These are phyloP conservation scores for Plusia festucae DNA, from an alignment of 2,888 invertebrate species.

Conservation along the genomic window DNA sequence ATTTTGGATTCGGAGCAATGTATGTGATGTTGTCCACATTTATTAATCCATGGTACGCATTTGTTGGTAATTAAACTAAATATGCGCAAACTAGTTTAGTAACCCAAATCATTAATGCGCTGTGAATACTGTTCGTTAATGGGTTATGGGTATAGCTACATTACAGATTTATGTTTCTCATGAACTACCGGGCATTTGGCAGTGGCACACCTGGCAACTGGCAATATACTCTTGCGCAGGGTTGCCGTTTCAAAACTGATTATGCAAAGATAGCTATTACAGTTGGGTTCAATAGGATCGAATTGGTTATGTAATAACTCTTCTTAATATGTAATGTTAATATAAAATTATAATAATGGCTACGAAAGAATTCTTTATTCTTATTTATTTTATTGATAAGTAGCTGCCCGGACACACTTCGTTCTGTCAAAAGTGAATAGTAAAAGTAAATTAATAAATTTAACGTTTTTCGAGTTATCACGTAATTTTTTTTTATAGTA, in stretches of 20 bases:
- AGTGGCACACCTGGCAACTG: slow-evolving; percentile 55
- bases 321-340: too few species aligned
- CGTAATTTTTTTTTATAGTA: too few species aligned
- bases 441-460: too few species aligned
- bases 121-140: slow-evolving; percentile 43
- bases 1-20: too few species aligned
- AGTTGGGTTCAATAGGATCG: neutral
- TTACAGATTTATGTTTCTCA: slow-evolving; percentile 54
- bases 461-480: too few species aligned
- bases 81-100: slow-evolving; percentile 48
- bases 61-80: slow-evolving; percentile 30
- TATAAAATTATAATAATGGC: too few species aligned
- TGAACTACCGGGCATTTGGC: slow-evolving; percentile 51
- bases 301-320: neutral
- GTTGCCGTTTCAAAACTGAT: slow-evolving; percentile 36
- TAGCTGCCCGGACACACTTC: too few species aligned
- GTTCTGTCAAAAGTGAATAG: too few species aligned
- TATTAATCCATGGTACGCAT: slow-evolving; percentile 2
- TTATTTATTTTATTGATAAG: too few species aligned
- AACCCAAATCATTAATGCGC: slow-evolving; percentile 46
- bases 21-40: too few species aligned
- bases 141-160: slow-evolving; percentile 44
- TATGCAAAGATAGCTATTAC: neutral
- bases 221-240: slow-evolving; percentile 40
- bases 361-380: too few species aligned